Base-by-base conservation (phyloP, 92 coral and sea anemone species). In the Anthopleura xanthogrammica region DNA sequence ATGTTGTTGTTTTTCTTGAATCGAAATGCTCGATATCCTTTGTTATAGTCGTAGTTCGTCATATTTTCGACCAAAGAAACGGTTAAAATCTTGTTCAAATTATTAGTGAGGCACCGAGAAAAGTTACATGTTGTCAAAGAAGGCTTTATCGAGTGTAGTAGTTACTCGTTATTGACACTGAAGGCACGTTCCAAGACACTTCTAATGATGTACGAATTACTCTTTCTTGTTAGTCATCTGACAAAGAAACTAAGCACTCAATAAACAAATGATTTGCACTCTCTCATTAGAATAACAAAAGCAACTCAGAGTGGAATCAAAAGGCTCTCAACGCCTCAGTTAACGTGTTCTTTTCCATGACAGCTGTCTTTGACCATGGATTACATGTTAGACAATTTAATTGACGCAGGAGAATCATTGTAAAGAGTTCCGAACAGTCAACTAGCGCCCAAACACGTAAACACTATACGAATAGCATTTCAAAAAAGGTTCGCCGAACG, bases 11-110 rank as follows among this genome's bases (percentile, higher is more conserved):
- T 86, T 56, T 92, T 92, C 72, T 85, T 86, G 64, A 92, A 92
- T 60, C 85, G 91, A 75, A 86, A 92, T 68, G 94, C 90, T 17
- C 96, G 93, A 75, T 90, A 92, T 3, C 96, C 96, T 64, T 88
- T 90, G 87, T 90, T 92, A 78, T 88, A 86, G 77, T 92, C 96
- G 80, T 92, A 92, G 87, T 90, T 92, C 7, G 94, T 83, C 96
- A 92, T 92, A 1, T 56, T 20, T 19, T 78, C 4, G 10, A 19
- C 70, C 16, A 40, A 55, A 56, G 16, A 19, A 9, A 14, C 29
- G 42, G 13, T 78, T 46, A 46, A 17, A 12, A 36, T 9, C 52
- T 72, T 16, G 39, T 10, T 22, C 50, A 40, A 36, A 4, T 41
- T 16, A 74, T 11, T 36, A 41, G 3, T 73, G 20, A 72, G 57